Conservation (phyloP, 2,113 vertebrate species). For the Cynocephalus volans region DNA sequence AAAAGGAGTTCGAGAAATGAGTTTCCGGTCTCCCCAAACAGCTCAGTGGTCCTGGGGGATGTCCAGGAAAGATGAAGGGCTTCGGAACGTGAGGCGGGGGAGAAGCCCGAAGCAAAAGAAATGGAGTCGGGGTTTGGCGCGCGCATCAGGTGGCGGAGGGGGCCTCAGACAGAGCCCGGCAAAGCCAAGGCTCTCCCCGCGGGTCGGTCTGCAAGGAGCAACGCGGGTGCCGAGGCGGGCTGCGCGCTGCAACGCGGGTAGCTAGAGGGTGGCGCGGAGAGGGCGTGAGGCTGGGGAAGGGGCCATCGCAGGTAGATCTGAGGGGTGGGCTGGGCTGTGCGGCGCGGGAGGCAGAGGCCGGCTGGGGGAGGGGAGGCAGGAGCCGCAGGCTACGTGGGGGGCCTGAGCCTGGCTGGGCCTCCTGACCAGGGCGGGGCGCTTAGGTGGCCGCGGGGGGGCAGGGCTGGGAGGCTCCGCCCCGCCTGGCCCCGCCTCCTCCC, state of each 20-base stretch:
- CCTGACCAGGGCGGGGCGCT: background rate
- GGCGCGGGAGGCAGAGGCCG: fast-evolving
- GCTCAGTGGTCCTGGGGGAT: background rate
- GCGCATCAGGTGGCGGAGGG: background rate
- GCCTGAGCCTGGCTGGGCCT: fast-evolving
- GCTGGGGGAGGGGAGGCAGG: background rate
- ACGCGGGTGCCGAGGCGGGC: background rate
- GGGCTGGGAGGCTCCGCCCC: background rate
- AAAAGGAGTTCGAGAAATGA: background rate
- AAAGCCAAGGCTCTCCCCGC: background rate
- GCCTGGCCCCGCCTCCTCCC: constrained; percentile 12
- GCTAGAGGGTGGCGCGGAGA: background rate
- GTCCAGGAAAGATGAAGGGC: background rate
- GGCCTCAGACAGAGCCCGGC: background rate
- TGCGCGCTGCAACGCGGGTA: background rate
- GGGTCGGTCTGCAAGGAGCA: background rate
- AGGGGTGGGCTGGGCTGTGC: fast-evolving
- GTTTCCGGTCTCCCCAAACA: background rate
- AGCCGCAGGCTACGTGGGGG: fast-evolving
- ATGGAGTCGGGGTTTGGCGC: background rate
- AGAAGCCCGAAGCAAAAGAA: background rate
- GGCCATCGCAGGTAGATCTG: background rate
- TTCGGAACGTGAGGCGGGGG: background rate
- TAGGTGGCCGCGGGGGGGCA: background rate
- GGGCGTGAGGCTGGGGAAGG: background rate